Evolutionary conservation across 1,140 invertebrate genomes (phyloP), one percentile per base, ranked within the genome.

Genomic region (Zaprionus ghesquierei): DNA sequence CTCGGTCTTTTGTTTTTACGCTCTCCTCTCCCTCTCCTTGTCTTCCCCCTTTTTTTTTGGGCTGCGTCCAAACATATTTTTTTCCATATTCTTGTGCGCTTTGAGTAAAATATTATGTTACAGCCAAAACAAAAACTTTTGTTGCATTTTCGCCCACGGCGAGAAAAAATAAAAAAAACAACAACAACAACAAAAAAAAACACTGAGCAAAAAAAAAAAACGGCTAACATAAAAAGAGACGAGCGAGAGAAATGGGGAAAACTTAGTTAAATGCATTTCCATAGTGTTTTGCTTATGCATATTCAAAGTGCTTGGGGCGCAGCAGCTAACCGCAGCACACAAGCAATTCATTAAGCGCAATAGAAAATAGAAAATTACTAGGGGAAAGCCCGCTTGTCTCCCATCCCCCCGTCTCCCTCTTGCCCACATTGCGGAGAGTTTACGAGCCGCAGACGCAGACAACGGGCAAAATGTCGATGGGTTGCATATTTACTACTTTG

Each of bases 51-150:
- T 62, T 70, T 61, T 55, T 73, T 73, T 69, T 61, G 70, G 64
- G 70, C 64, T 69, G 64, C 56, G 56, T 68, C 56, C 56, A 61
- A 73, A 69, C 64, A 73, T 73, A 69, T 73, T 68, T 73, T 65
- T 73, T 75, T 63, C 31, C 12, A 61, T 70, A 35, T 79, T 69
- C 60, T 77, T 76, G 63, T 68, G 72, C 75, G 78, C 81, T 69
- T 75, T 84, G 84, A 87, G 84, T 89, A 87, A 89, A 87, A 87
- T 87, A 89, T 87, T 87, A 80, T 87, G 84, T 87, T 89, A 87
- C 82, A 64, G 55, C 33, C 58, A 89, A n/a, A 69, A 69, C 50
- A 65, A 82, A 68, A 77, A 64, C 55, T 56, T 64, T 74, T 66
- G 49, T 61, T 74, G 75, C 70, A 77, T 63, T 77, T 73, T 41